A percentile compares a stretch with the other conserved stretches of the same genome.
Evolutionary conservation across 2,113 vertebrate genomes (phyloP).

Genomic region (Empidonax traillii): DNA sequence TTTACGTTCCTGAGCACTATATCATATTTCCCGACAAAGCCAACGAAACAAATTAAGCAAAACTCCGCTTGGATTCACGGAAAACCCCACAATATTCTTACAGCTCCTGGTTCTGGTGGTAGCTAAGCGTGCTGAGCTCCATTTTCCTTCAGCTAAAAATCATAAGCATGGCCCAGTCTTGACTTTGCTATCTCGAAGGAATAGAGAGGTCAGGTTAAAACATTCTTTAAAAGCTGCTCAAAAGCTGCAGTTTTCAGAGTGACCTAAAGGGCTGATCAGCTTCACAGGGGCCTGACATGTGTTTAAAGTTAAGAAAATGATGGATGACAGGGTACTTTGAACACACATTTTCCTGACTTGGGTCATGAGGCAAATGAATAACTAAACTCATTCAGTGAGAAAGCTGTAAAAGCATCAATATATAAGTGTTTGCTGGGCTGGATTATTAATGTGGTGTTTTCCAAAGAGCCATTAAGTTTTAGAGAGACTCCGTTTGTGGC

Average conservation of each 20-base stretch:
- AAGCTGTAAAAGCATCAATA: background rate
- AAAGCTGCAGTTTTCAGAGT: background rate
- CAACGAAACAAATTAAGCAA: constrained; percentile 49
- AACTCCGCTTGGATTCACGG: background rate
- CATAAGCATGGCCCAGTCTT: background rate
- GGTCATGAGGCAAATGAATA: background rate
- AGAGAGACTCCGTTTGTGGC: background rate
- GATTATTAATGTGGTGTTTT: background rate
- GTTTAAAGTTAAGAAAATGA: background rate
- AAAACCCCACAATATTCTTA: background rate
- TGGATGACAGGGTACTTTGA: background rate
- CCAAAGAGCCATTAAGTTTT: background rate
- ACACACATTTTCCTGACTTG: background rate
- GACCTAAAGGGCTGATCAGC: background rate
- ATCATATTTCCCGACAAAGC: constrained; percentile 48
- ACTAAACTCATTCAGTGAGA: background rate
- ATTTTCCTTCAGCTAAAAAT: background rate
- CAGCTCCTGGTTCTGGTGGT: background rate
- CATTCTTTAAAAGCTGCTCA: background rate
- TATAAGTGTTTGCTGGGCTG: background rate
- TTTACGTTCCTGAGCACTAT: constrained; percentile 54
- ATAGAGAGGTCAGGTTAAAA: background rate
- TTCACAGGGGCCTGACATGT: background rate
- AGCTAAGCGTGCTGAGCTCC: background rate
- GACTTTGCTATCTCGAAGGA: background rate